Percentiles rank a stretch among this genome's conserved stretches.
These are phyloP conservation scores for Eidolon dupreanum DNA, from an alignment of 2,797 vertebrate genomes.

Conservation along the genomic window DNA sequence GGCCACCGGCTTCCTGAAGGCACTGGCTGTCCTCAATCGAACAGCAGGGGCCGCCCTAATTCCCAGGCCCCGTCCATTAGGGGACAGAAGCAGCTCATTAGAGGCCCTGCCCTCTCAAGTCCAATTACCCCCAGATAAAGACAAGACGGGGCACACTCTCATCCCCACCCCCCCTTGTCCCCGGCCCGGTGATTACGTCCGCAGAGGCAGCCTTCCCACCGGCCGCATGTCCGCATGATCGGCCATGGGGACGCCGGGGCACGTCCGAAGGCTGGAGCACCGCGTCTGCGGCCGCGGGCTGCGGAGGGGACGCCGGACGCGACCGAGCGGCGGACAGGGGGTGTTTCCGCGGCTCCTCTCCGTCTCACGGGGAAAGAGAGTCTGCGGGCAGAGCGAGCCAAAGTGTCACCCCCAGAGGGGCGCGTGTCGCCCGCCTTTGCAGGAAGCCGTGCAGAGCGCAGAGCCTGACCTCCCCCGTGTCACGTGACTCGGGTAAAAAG, in stretches of 20 bases:
- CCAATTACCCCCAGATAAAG: constrained; percentile 69
- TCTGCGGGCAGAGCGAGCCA: neutral
- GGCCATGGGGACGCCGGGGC: neutral
- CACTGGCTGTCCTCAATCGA: constrained; percentile 31
- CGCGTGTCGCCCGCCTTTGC: neutral
- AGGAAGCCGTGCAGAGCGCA: neutral
- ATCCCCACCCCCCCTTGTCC: neutral
- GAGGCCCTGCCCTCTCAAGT: constrained; percentile 67
- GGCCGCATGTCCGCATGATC: neutral
- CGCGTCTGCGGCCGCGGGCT: no score
- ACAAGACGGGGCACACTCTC: constrained; percentile 53
- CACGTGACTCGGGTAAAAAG: neutral
- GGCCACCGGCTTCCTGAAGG: constrained; percentile 58
- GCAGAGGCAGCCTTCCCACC: neutral
- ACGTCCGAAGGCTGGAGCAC: neutral
- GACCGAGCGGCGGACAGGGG: neutral
- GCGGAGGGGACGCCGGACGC: no score
- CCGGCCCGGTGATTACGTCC: neutral
- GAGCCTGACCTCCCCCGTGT: neutral
- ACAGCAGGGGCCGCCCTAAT: constrained; percentile 54
- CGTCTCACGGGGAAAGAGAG: neutral
- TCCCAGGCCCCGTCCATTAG: constrained; percentile 59
- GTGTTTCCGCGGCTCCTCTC: neutral
- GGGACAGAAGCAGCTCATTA: constrained; percentile 73
- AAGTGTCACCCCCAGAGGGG: no score